Percentiles rank a stretch among this genome's conserved stretches.
Conservation (phyloP, 2,888 invertebrate species). For the Myopa testacea region DNA sequence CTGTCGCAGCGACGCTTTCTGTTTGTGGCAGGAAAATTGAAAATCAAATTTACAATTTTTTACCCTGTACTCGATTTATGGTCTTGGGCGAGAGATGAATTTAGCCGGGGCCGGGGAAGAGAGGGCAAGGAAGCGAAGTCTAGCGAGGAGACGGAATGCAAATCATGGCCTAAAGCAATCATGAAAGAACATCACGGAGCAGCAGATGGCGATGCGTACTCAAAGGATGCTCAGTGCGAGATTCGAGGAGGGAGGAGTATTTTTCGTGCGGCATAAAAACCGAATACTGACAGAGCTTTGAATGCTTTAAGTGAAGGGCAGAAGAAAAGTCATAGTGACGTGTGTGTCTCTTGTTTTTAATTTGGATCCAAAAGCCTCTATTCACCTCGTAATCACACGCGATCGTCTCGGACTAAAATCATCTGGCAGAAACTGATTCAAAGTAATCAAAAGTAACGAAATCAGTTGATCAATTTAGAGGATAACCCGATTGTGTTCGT, state of each 20-base stretch:
- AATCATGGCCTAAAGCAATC: slow-evolving; percentile 31
- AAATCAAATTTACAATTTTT: slow-evolving; percentile 37
- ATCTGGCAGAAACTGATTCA: too few species aligned
- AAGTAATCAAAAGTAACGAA: too few species aligned
- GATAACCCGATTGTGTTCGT: too few species aligned
- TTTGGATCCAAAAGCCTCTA: too few species aligned
- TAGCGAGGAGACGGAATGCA: slow-evolving; percentile 18
- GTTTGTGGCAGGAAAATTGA: slow-evolving; percentile 5
- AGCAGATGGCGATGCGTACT: neutral
- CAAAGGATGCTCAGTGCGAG: neutral
- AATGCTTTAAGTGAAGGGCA: too few species aligned
- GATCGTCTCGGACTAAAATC: too few species aligned
- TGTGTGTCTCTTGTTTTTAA: too few species aligned
- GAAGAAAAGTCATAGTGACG: too few species aligned
- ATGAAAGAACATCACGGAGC: slow-evolving; percentile 7
- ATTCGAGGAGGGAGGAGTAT: neutral
- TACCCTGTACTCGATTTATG: slow-evolving; percentile 7
- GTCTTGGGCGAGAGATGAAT: neutral
- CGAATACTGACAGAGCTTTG: too few species aligned
- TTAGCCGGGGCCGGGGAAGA: neutral
- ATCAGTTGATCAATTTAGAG: too few species aligned
- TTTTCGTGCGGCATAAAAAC: too few species aligned
- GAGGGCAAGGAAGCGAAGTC: neutral
- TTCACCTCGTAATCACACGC: too few species aligned
- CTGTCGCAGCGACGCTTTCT: neutral